Evolutionary conservation across 2,888 invertebrate species (phyloP), one percentile per base, ranked within the genome.

Genomic region (Plebejus melissa): DNA sequence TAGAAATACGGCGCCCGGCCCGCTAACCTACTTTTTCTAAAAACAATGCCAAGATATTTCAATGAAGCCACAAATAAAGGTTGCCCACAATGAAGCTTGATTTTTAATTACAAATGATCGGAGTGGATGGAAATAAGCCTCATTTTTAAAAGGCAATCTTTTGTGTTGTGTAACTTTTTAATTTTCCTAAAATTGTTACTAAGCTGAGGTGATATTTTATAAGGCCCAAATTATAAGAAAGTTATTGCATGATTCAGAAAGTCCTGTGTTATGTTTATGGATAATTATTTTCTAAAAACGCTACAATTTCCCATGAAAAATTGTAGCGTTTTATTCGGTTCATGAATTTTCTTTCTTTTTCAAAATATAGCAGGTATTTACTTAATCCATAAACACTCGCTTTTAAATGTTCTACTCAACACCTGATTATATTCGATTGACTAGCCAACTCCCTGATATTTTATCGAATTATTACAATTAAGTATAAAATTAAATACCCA

Each of bases 31-130:
- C 54, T 72, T 72, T 36, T 50, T 54, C 72, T 50, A 50, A 71
- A 72, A 72, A 72, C 72, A 72, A 72, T 72, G 54, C 72, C 32
- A 72, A 72, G 72, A 72, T 32, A 50, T 50, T 50, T 54, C 72
- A 72, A 72, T 54, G 70, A 11, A 70, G 32, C 72, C 50, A 13
- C 71, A 72, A 72, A 72, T 50, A 72, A 32, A 72, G 50, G 72
- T 72, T 72, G 16, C 72, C 1, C 22, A 71, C 71, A 72, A 50
- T 50, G 71, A 28, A 1, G 41, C 38, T 65, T 65, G 65, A 65
- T 65, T 70, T 70, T 70, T 41, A 70, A 41, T 70, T 70, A 70
- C 70, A 41, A 70, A 70, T 70, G 41, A 70, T 65, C 38, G 70
- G 41, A 41, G 22, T 41, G 70, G 70, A 41, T 32, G 50, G 54